Percentiles rank a stretch among this genome's conserved stretches.
Evolutionary conservation across 2,113 vertebrate genomes (phyloP).

Genomic region (Condylura cristata): DNA sequence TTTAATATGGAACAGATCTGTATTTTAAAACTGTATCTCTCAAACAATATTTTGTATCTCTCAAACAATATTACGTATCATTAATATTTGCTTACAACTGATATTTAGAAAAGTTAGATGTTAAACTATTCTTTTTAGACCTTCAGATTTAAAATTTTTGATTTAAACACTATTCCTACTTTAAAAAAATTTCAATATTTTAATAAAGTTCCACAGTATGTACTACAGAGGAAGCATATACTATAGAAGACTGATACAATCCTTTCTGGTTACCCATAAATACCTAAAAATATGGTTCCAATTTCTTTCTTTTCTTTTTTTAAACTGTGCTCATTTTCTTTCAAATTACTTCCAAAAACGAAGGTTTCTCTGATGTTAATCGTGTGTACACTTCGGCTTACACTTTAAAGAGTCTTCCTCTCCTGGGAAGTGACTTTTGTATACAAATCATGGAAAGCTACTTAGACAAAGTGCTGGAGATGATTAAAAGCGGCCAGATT

Average conservation of each 20-base stretch:
- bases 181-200: neutral
- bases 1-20: neutral
- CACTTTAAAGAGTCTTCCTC: constrained; percentile 77
- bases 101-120: neutral
- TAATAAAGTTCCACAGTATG: neutral
- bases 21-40: neutral
- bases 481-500: constrained; percentile 82
- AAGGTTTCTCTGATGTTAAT: constrained; percentile 79
- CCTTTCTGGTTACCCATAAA: constrained; percentile 60
- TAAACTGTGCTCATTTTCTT: constrained; percentile 72
- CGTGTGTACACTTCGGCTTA: constrained; percentile 79
- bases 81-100: constrained; percentile 16
- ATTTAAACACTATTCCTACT: neutral
- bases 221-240: neutral
- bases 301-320: constrained; percentile 72
- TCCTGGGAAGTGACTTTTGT: constrained; percentile 83
- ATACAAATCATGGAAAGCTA: constrained; percentile 83
- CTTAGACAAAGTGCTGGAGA: constrained; percentile 79
- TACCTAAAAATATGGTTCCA: constrained; percentile 78
- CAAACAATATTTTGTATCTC: neutral
- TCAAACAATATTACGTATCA: neutral
- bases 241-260: neutral
- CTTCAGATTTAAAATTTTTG: neutral
- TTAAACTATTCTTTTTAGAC: neutral
- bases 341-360: constrained; percentile 83